Percentiles rank a stretch among this genome's conserved stretches.
Conservation (phyloP, 2,797 vertebrate species). For the Dendrocincla fuliginosa region DNA sequence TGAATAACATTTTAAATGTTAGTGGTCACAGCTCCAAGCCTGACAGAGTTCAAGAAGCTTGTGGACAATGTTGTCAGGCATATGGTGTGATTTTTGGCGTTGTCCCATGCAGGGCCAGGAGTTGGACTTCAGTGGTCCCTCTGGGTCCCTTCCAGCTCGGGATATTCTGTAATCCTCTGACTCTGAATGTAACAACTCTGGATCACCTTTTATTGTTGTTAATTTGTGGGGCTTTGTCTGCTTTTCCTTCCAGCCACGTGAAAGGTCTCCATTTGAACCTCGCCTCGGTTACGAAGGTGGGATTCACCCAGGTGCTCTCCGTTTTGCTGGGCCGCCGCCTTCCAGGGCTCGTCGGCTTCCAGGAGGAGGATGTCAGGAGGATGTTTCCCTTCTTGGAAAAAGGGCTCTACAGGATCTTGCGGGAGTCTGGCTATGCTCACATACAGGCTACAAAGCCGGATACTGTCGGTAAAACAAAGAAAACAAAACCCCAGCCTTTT, state of each 20-base stretch:
- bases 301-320: slow-evolving; percentile 28
- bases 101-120: neutral
- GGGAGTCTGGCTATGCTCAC: slow-evolving; percentile 77
- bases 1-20: neutral
- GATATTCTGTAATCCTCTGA: neutral
- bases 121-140: neutral
- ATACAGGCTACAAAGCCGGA: slow-evolving; percentile 80
- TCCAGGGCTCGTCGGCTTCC: slow-evolving; percentile 68
- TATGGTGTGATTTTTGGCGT: neutral
- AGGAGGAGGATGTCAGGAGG: slow-evolving; percentile 64
- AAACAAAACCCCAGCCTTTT: neutral
- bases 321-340: slow-evolving; percentile 64
- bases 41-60: neutral
- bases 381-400: slow-evolving; percentile 72
- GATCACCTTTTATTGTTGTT: neutral
- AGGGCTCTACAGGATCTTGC: slow-evolving; percentile 26
- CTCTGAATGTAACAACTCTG: neutral
- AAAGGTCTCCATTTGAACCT: slow-evolving; percentile 81
- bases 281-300: neutral
- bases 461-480: slow-evolving; percentile 70
- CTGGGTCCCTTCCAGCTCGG: neutral
- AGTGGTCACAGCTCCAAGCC: neutral
- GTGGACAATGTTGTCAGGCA: neutral
- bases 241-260: slow-evolving; percentile 60
- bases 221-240: neutral